A percentile compares a stretch with the other conserved stretches of the same genome.
These are phyloP conservation scores for Hirtodrosophila alboralis DNA, from an alignment of 2,888 invertebrate genomes.

Conservation along the genomic window DNA sequence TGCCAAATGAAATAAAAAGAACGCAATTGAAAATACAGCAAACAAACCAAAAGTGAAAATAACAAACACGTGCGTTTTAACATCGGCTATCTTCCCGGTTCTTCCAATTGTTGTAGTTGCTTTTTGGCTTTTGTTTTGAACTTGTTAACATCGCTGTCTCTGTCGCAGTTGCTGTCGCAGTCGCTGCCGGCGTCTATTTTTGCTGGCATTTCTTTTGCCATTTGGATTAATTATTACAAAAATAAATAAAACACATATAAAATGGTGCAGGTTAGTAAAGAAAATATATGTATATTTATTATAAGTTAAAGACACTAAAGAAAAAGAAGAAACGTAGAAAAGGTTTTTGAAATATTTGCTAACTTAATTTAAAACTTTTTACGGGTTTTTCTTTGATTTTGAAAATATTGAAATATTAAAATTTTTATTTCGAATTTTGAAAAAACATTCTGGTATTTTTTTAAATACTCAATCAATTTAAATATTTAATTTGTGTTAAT, in stretches of 20 bases:
- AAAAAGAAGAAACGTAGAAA: neutral
- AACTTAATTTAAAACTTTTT: no score
- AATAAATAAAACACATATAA: conserved; percentile 35
- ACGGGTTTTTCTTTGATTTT: no score
- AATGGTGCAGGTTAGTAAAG: conserved; percentile 79
- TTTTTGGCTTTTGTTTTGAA: conserved; percentile 53
- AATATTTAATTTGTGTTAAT: no score
- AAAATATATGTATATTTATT: neutral
- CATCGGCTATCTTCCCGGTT: conserved; percentile 1
- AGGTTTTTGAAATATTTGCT: no score
- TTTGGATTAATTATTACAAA: conserved; percentile 47
- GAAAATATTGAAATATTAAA: no score
- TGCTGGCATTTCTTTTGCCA: conserved; percentile 29
- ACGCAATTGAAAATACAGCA: conserved; percentile 32
- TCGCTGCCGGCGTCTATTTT: conserved; percentile 35
- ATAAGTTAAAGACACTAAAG: neutral
- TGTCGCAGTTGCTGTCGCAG: neutral
- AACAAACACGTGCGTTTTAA: conserved; percentile 69
- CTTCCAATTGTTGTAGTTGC: conserved; percentile 29
- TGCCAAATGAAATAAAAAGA: conserved; percentile 21
- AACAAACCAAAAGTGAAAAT: conserved; percentile 64
- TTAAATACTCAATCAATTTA: no score
- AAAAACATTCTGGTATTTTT: no score
- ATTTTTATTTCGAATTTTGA: no score
- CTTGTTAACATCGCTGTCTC: conserved; percentile 12